Base-by-base conservation (phyloP, 1,140 invertebrate genomes). In the Drosophila subobscura region DNA sequence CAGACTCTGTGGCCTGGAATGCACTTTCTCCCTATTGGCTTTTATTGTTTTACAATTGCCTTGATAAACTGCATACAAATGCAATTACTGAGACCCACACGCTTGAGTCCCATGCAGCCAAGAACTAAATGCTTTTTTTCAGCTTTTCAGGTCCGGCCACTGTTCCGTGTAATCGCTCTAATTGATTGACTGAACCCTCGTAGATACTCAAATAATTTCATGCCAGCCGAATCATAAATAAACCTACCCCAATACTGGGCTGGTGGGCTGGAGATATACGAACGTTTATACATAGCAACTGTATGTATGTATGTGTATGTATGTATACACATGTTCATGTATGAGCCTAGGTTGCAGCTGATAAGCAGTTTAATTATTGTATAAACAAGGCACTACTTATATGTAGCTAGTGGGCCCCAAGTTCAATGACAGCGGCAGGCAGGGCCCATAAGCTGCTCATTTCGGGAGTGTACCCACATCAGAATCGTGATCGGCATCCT, bases 21-120 rank as follows among this genome's bases (percentile, higher is more conserved):
- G 47, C 20, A 61, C 59, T 80, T 66, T 61, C 68, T 29, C 22
- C 56, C 64, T 74, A 55, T 61, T 68, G 64, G 57, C 58, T 64
- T 79, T 70, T 71, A 85, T 85, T 77, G 73, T 71, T 71, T 59
- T 66, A 63, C 77, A 74, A 86, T 85, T 86, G 61, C 42, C 53
- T 47, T 86, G 81, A 86, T 86, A 84, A 84, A 72, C 61, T 50
- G 54, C 46, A 57, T 25, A 56, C 65, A 54, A 79, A 83, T 79
- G 79, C 76, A 84, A 83, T 83, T 77, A 78, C 70, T 57, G 23
- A 52, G n/a, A 25, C 20, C 22, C 44, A 33, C 20, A 6, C 37
- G 47, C 57, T 14, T 29, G 40, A 56, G 47, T 55, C 2, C 29
- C 29, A 33, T 10, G 29, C 33, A 37, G 33, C 33, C 33, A 37